Percentiles rank a stretch among this genome's conserved stretches.
Conservation (phyloP, 2,113 vertebrate genomes). For the human (Homo sapiens) region GRCh38 chr3:35030501-35031000, state of each 20-base stretch:
- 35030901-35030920: background rate
- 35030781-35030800: background rate
- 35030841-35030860: background rate
- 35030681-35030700: background rate
- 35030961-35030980: background rate
- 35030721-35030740: background rate
- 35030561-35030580: background rate
- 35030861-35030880: background rate
- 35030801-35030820: background rate
- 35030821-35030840: background rate
- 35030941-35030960: background rate
- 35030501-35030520: background rate
- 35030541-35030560: background rate
- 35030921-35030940: background rate
- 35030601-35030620: background rate
- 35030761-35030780: background rate
- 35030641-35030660: background rate
- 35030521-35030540: background rate
- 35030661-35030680: background rate
- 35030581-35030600: background rate
- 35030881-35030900: background rate
- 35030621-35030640: accelerated
- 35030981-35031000: background rate
- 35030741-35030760: background rate
- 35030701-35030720: background rate